phyloP scores from a whole-genome alignment of 2,797 vertebrate species.

The Synanceia verrucosa region DNA sequence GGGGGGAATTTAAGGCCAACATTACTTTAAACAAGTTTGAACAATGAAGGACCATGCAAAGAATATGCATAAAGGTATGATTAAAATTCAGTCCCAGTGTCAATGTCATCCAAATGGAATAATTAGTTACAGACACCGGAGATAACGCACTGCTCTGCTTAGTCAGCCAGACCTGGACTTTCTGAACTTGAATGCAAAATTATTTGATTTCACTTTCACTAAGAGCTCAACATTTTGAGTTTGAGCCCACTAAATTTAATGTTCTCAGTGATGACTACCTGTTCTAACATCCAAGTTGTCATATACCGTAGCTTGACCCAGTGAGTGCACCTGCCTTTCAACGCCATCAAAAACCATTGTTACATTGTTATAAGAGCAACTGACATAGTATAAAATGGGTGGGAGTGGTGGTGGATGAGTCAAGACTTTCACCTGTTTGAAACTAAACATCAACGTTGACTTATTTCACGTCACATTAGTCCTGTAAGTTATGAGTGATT shows the following conservation, averaged over 20 bases:
- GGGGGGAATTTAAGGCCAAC: background rate
- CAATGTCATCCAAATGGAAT: conserved; percentile 37
- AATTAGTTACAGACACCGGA: conserved; percentile 42
- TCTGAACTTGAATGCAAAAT: conserved; percentile 41
- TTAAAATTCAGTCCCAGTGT: conserved; percentile 41
- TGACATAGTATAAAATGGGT: background rate
- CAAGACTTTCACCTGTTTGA: background rate
- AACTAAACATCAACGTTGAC: background rate
- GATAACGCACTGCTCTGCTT: conserved; percentile 31
- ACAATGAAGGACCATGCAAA: conserved; percentile 15
- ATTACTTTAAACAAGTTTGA: conserved; percentile 6
- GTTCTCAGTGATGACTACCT: background rate
- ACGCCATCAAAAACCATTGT: too few relatives aligned
- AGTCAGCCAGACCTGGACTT: conserved; percentile 24
- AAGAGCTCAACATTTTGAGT: conserved; percentile 3
- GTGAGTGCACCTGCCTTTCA: too few relatives aligned
- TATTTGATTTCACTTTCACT: conserved; percentile 16
- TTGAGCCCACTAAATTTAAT: conserved; percentile 2
- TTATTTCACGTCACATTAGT: background rate
- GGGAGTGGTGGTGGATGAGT: too few relatives aligned
- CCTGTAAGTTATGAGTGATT: background rate
- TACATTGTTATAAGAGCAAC: too few relatives aligned
- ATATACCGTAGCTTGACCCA: too few relatives aligned
- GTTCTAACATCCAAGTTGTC: background rate
- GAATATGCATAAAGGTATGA: conserved; percentile 27